Evolutionary conservation across 2,888 invertebrate species (phyloP).

Genomic region (Andricus quercusramuli): DNA sequence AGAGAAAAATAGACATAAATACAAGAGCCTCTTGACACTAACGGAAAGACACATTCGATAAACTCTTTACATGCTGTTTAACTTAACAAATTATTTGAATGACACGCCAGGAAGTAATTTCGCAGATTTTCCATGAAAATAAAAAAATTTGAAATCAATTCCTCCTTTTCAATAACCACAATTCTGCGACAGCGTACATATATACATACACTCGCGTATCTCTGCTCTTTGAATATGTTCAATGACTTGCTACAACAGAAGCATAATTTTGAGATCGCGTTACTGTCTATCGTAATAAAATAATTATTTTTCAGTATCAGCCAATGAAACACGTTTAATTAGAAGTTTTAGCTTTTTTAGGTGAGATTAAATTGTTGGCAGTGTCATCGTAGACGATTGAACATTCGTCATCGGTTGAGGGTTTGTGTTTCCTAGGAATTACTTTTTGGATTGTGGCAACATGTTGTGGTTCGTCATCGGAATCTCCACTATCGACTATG

Average conservation of each 20-base stretch:
- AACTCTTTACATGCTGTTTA: background rate
- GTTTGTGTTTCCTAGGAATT: constrained; percentile 48
- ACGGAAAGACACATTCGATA: background rate
- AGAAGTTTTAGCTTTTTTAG: constrained; percentile 5
- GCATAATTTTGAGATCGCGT: background rate
- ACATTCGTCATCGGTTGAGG: constrained; percentile 66
- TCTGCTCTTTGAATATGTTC: background rate
- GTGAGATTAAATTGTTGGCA: constrained; percentile 22
- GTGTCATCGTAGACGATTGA: constrained; percentile 69
- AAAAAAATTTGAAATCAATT: background rate
- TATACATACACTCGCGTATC: background rate
- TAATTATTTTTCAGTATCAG: background rate
- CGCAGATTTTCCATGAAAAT: background rate
- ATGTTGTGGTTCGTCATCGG: constrained; percentile 49
- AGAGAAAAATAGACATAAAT: background rate
- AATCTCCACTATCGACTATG: constrained; percentile 61
- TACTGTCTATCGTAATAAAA: background rate
- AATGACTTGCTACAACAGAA: background rate
- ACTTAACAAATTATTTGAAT: background rate
- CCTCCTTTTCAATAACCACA: background rate
- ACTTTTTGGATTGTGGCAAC: constrained; percentile 39
- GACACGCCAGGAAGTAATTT: background rate
- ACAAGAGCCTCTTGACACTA: background rate
- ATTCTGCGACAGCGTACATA: constrained; percentile 15
- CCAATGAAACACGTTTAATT: background rate